phyloP scores from a whole-genome alignment of 2,113 vertebrate genomes.

The Calidris pugnax region DNA sequence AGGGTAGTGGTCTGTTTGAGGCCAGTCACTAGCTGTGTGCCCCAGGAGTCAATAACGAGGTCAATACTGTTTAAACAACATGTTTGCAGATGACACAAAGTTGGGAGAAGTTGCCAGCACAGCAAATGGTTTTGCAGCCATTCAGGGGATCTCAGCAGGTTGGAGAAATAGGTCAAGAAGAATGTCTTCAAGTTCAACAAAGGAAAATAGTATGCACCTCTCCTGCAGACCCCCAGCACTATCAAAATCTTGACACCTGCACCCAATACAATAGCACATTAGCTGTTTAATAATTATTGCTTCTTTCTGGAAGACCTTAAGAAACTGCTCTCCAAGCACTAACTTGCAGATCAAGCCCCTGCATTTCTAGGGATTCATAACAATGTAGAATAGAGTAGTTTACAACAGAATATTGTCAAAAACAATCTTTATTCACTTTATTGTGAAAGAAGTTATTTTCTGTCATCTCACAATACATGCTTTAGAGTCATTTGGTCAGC shows the following conservation, averaged over 20 bases:
- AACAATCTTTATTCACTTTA: neutral
- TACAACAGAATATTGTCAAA: neutral
- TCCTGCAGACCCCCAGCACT: fast-evolving
- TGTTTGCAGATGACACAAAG: neutral
- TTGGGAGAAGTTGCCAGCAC: neutral
- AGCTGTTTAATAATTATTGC: neutral
- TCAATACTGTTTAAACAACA: fast-evolving
- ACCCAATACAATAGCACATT: neutral
- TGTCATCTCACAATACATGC: neutral
- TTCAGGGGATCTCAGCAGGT: neutral
- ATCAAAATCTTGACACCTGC: neutral
- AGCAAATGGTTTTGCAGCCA: neutral
- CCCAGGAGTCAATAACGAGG: neutral
- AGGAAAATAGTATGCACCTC: fast-evolving
- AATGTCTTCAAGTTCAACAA: neutral
- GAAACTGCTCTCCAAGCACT: neutral
- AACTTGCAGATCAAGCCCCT: neutral
- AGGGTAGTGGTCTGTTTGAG: neutral
- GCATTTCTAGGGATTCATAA: neutral
- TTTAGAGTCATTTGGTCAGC: neutral
- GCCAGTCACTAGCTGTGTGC: no score
- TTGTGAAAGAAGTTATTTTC: neutral
- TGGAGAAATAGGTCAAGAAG: neutral
- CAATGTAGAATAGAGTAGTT: neutral
- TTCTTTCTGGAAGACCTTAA: neutral